These are phyloP conservation scores for Platycnemis pennipes DNA, from an alignment of 2,888 invertebrate species.

Conservation along the genomic window DNA sequence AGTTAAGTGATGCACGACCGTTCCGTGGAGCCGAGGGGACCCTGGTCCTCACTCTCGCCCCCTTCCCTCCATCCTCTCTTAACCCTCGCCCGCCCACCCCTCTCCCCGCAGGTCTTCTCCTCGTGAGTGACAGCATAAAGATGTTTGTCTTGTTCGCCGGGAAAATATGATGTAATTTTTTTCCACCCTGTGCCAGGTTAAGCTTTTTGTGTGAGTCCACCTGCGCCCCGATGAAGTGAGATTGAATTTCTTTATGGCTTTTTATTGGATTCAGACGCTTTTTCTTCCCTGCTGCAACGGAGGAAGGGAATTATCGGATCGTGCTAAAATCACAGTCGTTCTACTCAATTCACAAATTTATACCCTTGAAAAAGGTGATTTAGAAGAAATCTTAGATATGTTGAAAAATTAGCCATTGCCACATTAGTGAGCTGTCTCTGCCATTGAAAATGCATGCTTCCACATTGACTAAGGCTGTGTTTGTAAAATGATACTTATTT, in stretches of 20 bases:
- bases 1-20: conserved; percentile 66
- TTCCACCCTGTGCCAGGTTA: conserved; percentile 13
- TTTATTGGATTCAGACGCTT: not conserved
- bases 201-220: conserved; percentile 61
- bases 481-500: too few species aligned
- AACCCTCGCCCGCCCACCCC: not conserved
- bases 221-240: conserved; percentile 66
- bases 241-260: conserved; percentile 37
- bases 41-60: not conserved
- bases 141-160: conserved; percentile 54
- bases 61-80: not conserved
- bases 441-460: too few species aligned
- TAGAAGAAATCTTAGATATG: too few species aligned
- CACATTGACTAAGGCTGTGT: too few species aligned
- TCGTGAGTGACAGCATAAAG: conserved; percentile 63
- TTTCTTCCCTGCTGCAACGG: not conserved
- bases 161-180: conserved; percentile 64
- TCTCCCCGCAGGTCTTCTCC: not conserved
- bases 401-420: too few species aligned
- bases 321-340: too few species aligned
- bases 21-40: conserved; percentile 25
- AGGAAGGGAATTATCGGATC: too few species aligned
- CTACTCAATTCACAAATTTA: too few species aligned
- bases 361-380: too few species aligned
- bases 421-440: too few species aligned